Conservation (phyloP, 2,888 invertebrate genomes). For the Phengaris arion region DNA sequence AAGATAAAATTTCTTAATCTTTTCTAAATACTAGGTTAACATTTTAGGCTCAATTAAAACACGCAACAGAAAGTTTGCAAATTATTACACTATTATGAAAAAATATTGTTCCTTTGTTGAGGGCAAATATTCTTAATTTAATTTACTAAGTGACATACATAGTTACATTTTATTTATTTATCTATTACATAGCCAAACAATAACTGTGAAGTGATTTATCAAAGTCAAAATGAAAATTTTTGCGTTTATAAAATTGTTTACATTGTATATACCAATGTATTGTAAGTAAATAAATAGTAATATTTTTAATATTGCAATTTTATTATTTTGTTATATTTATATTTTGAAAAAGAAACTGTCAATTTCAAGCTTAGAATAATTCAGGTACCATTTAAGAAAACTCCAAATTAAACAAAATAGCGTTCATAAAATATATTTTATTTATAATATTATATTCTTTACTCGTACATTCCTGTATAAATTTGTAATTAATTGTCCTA, state of each 20-base stretch:
- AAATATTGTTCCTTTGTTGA: too few relatives aligned
- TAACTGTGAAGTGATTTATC: not conserved
- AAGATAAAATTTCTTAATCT: too few relatives aligned
- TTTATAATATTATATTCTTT: not conserved
- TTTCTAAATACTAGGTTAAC: too few relatives aligned
- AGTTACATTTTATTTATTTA: not conserved
- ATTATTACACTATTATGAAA: too few relatives aligned
- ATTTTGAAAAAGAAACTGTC: not conserved
- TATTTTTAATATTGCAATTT: not conserved
- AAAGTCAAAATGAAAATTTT: not conserved
- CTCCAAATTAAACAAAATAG: not conserved
- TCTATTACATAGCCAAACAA: not conserved
- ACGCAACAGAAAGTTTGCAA: too few relatives aligned
- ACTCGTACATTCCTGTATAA: slow-evolving; percentile 5
- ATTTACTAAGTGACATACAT: not conserved
- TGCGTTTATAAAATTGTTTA: not conserved
- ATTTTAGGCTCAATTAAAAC: too few relatives aligned
- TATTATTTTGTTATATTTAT: too few relatives aligned
- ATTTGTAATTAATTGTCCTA: not conserved
- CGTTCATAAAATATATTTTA: not conserved
- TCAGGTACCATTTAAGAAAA: not conserved
- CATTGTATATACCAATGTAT: slow-evolving; percentile 6
- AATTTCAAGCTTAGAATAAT: not conserved
- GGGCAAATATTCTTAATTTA: too few relatives aligned
- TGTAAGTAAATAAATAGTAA: not conserved